These are phyloP conservation scores for Ptyas mucosa DNA, from an alignment of 2,113 vertebrate genomes.

Conservation along the genomic window DNA sequence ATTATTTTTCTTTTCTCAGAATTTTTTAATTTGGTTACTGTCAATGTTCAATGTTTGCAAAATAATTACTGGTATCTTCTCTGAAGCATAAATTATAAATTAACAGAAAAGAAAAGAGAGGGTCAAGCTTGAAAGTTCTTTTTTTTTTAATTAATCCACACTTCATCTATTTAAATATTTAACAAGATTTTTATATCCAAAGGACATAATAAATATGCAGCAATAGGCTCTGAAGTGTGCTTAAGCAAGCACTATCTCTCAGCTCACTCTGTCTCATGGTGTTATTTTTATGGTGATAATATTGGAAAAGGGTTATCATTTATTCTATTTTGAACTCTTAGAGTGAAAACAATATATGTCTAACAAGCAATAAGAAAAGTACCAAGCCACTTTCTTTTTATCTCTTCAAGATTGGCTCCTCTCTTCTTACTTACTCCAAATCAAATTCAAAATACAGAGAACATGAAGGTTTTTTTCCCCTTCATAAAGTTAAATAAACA, in stretches of 20 bases:
- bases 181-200: background rate
- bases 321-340: background rate
- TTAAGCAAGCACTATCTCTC: background rate
- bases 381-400: background rate
- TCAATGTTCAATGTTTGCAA: background rate
- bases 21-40: background rate
- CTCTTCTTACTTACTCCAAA: background rate
- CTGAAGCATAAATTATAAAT: background rate
- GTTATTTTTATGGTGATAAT: background rate
- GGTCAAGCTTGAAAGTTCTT: background rate
- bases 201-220: background rate
- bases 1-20: background rate
- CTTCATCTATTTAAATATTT: background rate
- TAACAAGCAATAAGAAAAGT: background rate
- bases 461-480: background rate
- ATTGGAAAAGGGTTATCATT: background rate
- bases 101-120: background rate
- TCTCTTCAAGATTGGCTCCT: background rate
- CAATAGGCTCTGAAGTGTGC: background rate
- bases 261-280: background rate
- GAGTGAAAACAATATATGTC: background rate
- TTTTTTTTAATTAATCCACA: background rate
- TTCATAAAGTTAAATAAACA: background rate
- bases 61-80: background rate
- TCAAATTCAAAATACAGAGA: background rate